phyloP scores from a whole-genome alignment of 2,797 vertebrate genomes.

The Martes flavigula region DNA sequence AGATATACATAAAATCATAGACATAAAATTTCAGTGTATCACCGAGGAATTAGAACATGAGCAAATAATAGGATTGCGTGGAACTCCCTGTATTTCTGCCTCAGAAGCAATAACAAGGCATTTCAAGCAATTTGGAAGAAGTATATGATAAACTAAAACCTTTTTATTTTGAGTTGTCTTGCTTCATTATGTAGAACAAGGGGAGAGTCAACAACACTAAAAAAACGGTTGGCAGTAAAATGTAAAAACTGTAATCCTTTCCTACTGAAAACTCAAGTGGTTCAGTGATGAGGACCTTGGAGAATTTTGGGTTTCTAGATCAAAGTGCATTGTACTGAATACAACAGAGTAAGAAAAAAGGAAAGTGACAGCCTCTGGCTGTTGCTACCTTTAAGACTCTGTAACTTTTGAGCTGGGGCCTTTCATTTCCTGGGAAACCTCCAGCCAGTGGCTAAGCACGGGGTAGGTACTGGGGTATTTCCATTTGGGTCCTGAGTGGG shows the following conservation, averaged over 20 bases:
- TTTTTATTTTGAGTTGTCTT: neutral
- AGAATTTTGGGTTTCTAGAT: neutral
- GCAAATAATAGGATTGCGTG: neutral
- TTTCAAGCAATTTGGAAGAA: conserved; percentile 44
- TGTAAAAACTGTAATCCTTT: neutral
- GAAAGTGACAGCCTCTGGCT: neutral
- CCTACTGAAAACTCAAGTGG: neutral
- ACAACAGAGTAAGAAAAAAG: neutral
- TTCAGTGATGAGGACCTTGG: neutral
- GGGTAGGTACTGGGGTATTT: neutral
- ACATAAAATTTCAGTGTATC: neutral
- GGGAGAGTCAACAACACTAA: neutral
- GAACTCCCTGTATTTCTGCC: neutral
- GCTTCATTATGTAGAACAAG: conserved; percentile 30
- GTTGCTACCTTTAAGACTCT: neutral
- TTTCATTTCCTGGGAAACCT: neutral
- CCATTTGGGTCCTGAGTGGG: neutral
- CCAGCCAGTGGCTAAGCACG: neutral
- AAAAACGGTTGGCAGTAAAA: conserved; percentile 35
- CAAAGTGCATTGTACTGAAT: neutral
- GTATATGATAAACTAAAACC: neutral
- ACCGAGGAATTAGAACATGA: neutral
- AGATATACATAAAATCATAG: neutral
- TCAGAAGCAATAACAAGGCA: neutral
- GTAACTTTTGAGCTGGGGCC: neutral